Evolutionary conservation across 2,113 vertebrate species (phyloP).

Genomic region (Thamnophis sirtalis): DNA sequence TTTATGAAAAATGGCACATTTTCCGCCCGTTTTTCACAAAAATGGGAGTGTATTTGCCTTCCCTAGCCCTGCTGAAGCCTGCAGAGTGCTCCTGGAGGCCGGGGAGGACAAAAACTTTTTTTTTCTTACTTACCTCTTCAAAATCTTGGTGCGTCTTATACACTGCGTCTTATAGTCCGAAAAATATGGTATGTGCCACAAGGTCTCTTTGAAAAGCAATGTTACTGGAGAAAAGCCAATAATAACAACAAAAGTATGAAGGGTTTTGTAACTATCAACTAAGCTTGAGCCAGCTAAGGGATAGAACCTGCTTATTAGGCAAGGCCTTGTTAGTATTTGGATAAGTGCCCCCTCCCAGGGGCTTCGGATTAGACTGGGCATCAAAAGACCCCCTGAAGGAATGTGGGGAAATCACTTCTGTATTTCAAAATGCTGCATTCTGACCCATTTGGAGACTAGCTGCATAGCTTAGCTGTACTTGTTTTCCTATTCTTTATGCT

Average conservation of each 20-base stretch:
- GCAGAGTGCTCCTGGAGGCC: too few species aligned
- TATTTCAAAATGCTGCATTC: background rate
- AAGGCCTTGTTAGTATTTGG: background rate
- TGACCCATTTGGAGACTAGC: background rate
- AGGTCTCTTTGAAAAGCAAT: conserved; percentile 51
- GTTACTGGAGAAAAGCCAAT: conserved; percentile 46
- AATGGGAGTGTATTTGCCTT: too few species aligned
- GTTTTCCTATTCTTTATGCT: background rate
- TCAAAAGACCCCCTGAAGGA: background rate
- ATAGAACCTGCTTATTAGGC: background rate
- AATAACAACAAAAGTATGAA: background rate
- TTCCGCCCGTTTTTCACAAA: too few species aligned
- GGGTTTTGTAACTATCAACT: background rate
- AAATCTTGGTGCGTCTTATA: too few species aligned
- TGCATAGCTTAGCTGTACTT: background rate
- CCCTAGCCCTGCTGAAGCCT: too few species aligned
- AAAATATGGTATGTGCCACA: conserved; percentile 12
- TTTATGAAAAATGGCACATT: too few species aligned
- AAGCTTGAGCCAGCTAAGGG: background rate
- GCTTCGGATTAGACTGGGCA: background rate
- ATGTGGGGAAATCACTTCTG: background rate
- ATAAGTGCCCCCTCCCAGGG: background rate
- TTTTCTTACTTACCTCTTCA: too few species aligned
- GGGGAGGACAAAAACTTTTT: too few species aligned
- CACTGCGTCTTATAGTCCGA: too few species aligned